Percentiles rank a stretch among this genome's conserved stretches.
Evolutionary conservation across 2,113 vertebrate species (phyloP).

Genomic region (Tauraco erythrolophus): DNA sequence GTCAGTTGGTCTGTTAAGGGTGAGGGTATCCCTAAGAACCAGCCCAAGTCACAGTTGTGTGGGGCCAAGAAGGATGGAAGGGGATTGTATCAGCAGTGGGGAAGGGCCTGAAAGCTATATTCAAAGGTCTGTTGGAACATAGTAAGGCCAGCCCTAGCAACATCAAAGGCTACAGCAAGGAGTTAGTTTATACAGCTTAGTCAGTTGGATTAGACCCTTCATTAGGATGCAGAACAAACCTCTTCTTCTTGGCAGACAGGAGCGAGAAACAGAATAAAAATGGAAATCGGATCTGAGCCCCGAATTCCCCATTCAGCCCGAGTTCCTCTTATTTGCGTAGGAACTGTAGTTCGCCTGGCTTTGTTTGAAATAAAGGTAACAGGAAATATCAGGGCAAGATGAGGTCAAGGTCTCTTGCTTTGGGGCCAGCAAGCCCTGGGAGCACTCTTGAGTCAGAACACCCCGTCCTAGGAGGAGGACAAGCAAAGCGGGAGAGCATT

Average conservation of each 20-base stretch:
- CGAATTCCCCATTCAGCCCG: conserved; percentile 73
- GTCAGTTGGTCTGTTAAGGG: neutral
- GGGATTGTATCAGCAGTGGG: neutral
- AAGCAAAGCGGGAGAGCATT: neutral
- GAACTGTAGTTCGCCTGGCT: conserved; percentile 56
- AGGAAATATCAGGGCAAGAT: conserved; percentile 79
- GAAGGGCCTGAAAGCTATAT: conserved; percentile 6
- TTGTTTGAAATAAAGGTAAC: conserved; percentile 75
- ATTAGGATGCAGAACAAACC: conserved; percentile 75
- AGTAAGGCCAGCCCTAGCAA: neutral
- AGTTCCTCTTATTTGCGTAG: conserved; percentile 68
- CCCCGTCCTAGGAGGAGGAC: neutral
- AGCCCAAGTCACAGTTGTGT: neutral
- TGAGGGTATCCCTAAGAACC: neutral
- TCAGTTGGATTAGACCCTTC: conserved; percentile 55
- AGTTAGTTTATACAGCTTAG: conserved; percentile 37
- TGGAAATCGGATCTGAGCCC: conserved; percentile 72
- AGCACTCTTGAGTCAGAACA: conserved; percentile 47
- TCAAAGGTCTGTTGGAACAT: neutral
- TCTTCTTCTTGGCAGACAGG: conserved; percentile 49
- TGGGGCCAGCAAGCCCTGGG: conserved; percentile 61
- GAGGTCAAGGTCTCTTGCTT: conserved; percentile 58
- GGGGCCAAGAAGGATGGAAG: neutral
- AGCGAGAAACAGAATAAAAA: conserved; percentile 73
- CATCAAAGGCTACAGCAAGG: conserved; percentile 58